Evolutionary conservation across 2,888 invertebrate species (phyloP), one percentile per base, ranked within the genome.

Genomic region (Bursaphelenchus okinawaensis): DNA sequence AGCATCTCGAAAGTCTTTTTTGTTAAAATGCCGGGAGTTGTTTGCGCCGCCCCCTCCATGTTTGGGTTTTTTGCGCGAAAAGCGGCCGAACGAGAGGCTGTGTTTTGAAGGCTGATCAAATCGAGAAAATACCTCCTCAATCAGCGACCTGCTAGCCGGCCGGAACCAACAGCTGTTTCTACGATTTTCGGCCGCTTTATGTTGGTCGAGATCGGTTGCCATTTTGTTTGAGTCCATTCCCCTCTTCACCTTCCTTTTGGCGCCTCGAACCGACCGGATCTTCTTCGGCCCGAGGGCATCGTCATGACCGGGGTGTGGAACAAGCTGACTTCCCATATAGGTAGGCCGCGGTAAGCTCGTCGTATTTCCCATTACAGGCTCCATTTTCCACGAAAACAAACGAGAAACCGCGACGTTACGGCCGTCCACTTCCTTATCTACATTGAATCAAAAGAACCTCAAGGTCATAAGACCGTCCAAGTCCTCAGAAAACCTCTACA

Each of bases 291-390:
- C n/a, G n/a, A n/a, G n/a, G n/a, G n/a, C 50, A 7, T 29, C 22
- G 50, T 19, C 26, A 73, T 73, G 73, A 31, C 73, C 4, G 55
- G 65, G 40, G 76, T 76, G 4, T 80, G 80, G 80, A 77, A 74
- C 70, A 80, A 80, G 67, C 71, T 80, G 61, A 78, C 80, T 40
- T 71, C 77, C 27, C 79, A 80, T 56, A 70, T 80, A 23, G 75
- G 80, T 72, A 31, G 68, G 74, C 65, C 55, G 27, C 20, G 8
- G 62, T 1, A 16, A 7, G 22, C n/a, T n/a, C n/a, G n/a, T n/a
- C n/a, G n/a, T n/a, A n/a, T 20, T 29, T 23, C 22, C 40, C 7
- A n/a, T 66, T 69, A 54, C 58, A 76, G 76, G 76, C 9, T 59
- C 67, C 28, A 76, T 75, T 75, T 65, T 79, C 26, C 76, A 77